Conservation (phyloP, 2,113 vertebrate species). For the Ammodytes dubius region DNA sequence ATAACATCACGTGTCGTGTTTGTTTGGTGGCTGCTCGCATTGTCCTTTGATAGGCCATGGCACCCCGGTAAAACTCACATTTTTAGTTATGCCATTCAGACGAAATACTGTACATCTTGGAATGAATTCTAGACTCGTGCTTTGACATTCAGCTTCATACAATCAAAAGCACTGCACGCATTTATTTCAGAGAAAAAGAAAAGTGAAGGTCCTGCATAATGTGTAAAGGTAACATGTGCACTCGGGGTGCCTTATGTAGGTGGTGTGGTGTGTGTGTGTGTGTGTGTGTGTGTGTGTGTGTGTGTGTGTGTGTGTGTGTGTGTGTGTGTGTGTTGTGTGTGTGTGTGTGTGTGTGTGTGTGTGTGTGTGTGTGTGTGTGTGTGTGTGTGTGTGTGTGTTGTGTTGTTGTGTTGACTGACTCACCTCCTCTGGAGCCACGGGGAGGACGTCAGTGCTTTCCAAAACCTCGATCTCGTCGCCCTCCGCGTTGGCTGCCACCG, state of each 20-base stretch:
- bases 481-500: conserved; percentile 88
- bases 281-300: too few relatives aligned
- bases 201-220: background rate
- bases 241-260: too few relatives aligned
- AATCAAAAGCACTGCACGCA: background rate
- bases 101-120: background rate
- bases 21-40: background rate
- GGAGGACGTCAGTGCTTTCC: conserved; percentile 87
- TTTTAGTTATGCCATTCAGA: background rate
- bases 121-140: background rate
- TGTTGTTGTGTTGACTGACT: conserved; percentile 72
- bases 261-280: background rate
- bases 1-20: background rate
- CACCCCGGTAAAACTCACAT: background rate
- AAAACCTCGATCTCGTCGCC: conserved; percentile 92
- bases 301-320: too few relatives aligned
- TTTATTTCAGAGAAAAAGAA: background rate
- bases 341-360: background rate
- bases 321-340: too few relatives aligned
- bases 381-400: too few relatives aligned
- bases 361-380: too few relatives aligned
- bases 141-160: background rate
- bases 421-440: conserved; percentile 88
- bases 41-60: background rate
- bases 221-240: background rate